Evolutionary conservation across 2,888 invertebrate genomes (phyloP), one percentile per base, ranked within the genome.

Genomic region (Volucella inflata): DNA sequence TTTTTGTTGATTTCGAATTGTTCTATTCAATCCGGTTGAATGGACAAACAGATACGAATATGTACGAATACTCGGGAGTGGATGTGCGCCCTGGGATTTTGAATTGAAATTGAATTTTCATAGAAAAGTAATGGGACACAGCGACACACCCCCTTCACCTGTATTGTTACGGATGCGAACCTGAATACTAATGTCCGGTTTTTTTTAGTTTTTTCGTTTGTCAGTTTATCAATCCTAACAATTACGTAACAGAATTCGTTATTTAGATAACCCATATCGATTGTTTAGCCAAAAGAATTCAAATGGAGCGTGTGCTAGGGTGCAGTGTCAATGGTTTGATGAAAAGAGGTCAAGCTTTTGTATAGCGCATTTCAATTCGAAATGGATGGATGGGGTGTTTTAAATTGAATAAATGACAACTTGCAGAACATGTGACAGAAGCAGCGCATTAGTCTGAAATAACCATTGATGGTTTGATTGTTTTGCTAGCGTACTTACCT

Each of bases 211-310:
- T 38, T 44, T 40, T 21, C n/a, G 14, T 10, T 44, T 16, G 40
- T 10, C 53, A 30, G 8, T 55, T 30, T 55, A 14, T 14, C 21
- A 21, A 21, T 40, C 53, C 44, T 51, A 57, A 62, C 72, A 77
- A 78, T 83, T 83, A 78, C 82, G 78, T 83, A 78, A 78, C 77
- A 30, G 60, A 68, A 78, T 78, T 64, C 68, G 21, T 42, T 74
- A 68, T 83, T 83, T 78, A 51, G 72, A 68, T 83, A 83, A 83
- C 82, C 82, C 42, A 74, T 68, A 74, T 83, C 78, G 30, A 83
- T 83, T 83, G 78, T 77, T 67, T 3, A 51, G 21, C 17, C 17
- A 10, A 14, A 11, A 38, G 57, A 46, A 59, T 70, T n/a, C 57
- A 70, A 70, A 57, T 70, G 70, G 38, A 57, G 57, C 57, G 70